Conservation (phyloP, 2,797 vertebrate genomes). For the Harpagifer antarcticus region DNA sequence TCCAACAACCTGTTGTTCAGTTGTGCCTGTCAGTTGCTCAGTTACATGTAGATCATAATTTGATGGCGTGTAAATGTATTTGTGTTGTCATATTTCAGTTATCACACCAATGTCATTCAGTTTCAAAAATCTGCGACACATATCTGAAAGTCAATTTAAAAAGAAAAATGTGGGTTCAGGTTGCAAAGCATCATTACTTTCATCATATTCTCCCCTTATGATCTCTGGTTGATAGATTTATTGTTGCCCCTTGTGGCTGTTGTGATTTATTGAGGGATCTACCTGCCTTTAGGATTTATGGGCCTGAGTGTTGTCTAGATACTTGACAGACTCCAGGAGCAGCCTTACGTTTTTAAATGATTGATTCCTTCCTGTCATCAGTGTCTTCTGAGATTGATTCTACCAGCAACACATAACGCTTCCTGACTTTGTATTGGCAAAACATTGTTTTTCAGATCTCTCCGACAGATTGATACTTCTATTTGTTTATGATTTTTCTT, state of each 20-base stretch:
- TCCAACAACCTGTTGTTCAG: constrained; percentile 67
- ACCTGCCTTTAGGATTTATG: constrained; percentile 66
- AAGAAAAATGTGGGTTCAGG: constrained; percentile 11
- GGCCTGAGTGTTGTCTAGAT: constrained; percentile 32
- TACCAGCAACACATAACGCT: constrained; percentile 17
- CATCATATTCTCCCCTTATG: constrained; percentile 56
- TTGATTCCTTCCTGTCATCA: constrained; percentile 51
- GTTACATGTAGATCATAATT: constrained; percentile 60
- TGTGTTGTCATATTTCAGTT: constrained; percentile 53
- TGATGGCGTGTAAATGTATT: constrained; percentile 60
- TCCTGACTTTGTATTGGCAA: constrained; percentile 6
- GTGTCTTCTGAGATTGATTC: constrained; percentile 32
- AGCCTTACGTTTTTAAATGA: constrained; percentile 52
- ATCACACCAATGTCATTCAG: constrained; percentile 70
- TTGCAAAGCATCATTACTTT: constrained; percentile 56
- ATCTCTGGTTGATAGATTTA: constrained; percentile 60
- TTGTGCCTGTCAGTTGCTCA: constrained; percentile 54
- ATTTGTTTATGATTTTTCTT: constrained; percentile 8
- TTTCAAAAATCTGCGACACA: constrained; percentile 56
- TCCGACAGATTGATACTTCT: neutral
- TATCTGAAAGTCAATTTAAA: constrained; percentile 59
- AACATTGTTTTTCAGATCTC: constrained; percentile 1
- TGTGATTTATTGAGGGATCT: constrained; percentile 66
- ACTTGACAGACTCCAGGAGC: constrained; percentile 62
- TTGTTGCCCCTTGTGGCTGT: constrained; percentile 55